Base-by-base conservation (phyloP, 2,113 vertebrate genomes). In the Echinops telfairi region DNA sequence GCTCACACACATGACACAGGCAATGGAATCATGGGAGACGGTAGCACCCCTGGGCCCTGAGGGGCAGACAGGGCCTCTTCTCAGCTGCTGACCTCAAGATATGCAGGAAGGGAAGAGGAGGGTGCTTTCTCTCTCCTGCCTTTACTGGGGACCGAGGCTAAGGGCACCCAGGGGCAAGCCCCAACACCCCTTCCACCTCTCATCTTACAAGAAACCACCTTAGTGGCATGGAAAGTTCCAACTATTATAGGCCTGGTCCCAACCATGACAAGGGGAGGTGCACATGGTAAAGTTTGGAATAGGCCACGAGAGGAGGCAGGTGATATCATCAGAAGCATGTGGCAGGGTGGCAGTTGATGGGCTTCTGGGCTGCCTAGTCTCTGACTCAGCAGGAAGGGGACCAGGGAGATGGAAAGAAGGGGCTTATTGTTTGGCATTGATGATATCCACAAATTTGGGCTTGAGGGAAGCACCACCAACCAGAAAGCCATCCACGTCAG, bases 391-490 rank as follows among this genome's bases (percentile, higher is more conserved):
- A 81, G 85, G 89, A 81, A 83, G 76, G 84, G 40, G 57, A 33
- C 10, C 20, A 75, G 75, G 29, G 20, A 83, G 27, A 33, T 0
- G 4, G 38, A 40, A 53, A 9, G 47, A 7, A 4, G n/a, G 66
- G 53, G 78, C 95, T 98, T 98, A 99, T 98, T 97, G 97, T 97
- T 99, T 99, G 81, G 99, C 99, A 19, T 99, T 99, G 97, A 99
- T 99, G 97, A 99, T 99, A 2, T 99, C 99, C n/a, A 99, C 96
- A 14, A 99, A 99, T 96, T 99, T 99, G 0, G 99, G 98, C 97
- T 99, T 99, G 93, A 99, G 98, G 78, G 99, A 99, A 2, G 99
- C 99, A 31, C 99, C 99, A 0, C 99, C 99, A 83, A 99, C 99
- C 0, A 99, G 98, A 98, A 99, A 99, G 82, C 99, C 99, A 1